Evolutionary conservation across 2,797 vertebrate species (phyloP).

Genomic region (Tenualosa thibaudeaui): DNA sequence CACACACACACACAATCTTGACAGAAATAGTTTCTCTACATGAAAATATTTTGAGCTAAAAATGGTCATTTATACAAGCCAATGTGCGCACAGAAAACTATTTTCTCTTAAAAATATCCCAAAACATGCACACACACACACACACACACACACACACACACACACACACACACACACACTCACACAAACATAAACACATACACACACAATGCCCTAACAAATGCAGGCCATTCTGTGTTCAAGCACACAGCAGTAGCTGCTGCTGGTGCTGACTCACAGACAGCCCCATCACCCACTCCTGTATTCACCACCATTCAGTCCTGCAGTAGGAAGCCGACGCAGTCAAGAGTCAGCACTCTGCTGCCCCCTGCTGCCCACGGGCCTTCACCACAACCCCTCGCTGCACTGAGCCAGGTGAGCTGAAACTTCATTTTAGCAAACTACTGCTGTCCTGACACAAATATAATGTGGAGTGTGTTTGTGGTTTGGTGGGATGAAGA

Average conservation of each 20-base stretch:
- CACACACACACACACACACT: background rate
- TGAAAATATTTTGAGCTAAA: background rate
- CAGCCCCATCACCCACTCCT: background rate
- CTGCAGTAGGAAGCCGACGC: background rate
- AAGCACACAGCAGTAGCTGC: background rate
- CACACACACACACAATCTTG: too few relatives aligned
- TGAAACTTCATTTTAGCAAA: background rate
- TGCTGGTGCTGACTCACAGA: background rate
- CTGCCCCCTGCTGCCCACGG: background rate
- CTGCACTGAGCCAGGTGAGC: background rate
- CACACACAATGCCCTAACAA: background rate
- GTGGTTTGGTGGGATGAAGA: background rate
- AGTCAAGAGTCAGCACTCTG: background rate
- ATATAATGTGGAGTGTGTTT: slow-evolving; percentile 3
- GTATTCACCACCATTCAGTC: slow-evolving; percentile 15
- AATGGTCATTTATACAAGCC: background rate
- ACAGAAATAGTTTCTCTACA: background rate
- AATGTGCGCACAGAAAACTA: background rate
- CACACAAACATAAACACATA: background rate
- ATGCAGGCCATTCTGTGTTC: background rate
- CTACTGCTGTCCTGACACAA: background rate
- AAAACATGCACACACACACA: background rate
- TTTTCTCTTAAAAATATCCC: background rate
- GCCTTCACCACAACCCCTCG: background rate
- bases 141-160: background rate